Evolutionary conservation across 2,888 invertebrate genomes (phyloP).

Genomic region (Malthinus seriepunctatus): DNA sequence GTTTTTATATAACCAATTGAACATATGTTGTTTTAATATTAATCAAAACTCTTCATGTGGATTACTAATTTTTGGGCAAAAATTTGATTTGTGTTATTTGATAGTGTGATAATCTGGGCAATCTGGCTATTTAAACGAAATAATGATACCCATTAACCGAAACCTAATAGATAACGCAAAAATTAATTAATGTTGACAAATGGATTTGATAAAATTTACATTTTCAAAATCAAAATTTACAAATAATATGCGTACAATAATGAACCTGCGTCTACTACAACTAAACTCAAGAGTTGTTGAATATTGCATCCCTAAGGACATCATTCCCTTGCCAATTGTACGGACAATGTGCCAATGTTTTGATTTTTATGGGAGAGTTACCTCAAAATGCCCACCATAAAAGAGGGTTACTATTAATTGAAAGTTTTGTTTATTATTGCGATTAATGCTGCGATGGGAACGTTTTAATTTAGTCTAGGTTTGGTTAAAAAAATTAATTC

Average conservation of each 20-base stretch:
- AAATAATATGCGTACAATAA: not conserved
- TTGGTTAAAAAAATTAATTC: not conserved
- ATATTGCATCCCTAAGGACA: constrained; percentile 23
- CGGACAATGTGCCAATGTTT: constrained; percentile 45
- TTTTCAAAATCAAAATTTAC: constrained; percentile 4
- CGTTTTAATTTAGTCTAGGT: constrained; percentile 49
- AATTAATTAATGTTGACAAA: constrained; percentile 8
- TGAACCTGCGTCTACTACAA: constrained; percentile 9
- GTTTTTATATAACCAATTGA: too few relatives aligned
- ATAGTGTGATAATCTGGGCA: constrained; percentile 20
- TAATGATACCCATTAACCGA: constrained; percentile 12
- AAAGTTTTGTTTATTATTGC: constrained; percentile 50
- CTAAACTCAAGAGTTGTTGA: constrained; percentile 7
- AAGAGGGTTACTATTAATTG: constrained; percentile 45
- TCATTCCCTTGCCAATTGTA: constrained; percentile 21
- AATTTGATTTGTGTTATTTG: constrained; percentile 19
- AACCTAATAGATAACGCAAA: constrained; percentile 12
- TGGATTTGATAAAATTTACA: not conserved
- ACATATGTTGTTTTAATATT: too few relatives aligned
- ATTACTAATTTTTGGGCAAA: constrained; percentile 16
- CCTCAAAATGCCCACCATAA: constrained; percentile 36
- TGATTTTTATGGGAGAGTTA: constrained; percentile 55
- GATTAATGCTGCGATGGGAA: constrained; percentile 51
- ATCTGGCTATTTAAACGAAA: constrained; percentile 19
- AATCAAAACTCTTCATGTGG: constrained; percentile 10